phyloP scores from a whole-genome alignment of 2,113 vertebrate species.

The Vicugna pacos region DNA sequence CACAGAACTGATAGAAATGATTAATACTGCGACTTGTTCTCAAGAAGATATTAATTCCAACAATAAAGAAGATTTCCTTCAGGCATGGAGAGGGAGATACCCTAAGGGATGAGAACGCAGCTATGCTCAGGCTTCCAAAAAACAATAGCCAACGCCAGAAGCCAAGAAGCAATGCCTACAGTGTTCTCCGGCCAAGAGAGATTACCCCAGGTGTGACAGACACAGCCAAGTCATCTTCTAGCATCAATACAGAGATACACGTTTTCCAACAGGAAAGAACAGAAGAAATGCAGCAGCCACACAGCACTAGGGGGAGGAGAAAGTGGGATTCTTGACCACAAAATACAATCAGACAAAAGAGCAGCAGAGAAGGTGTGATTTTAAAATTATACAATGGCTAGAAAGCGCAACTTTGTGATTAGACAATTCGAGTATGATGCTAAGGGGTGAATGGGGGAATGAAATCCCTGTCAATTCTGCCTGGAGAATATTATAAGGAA shows the following conservation, averaged over 20 bases:
- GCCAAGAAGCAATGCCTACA: neutral
- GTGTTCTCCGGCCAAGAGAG: neutral
- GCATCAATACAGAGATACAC: neutral
- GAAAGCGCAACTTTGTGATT: neutral
- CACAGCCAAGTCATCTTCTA: neutral
- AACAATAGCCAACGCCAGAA: neutral
- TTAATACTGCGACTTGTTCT: neutral
- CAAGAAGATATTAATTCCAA: neutral
- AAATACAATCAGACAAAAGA: neutral
- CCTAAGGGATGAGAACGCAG: neutral
- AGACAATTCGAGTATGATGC: neutral
- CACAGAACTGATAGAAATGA: neutral
- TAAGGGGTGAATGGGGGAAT: neutral
- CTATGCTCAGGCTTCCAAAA: neutral
- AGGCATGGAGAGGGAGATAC: accelerated
- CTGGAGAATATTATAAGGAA: neutral
- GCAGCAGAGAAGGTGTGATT: neutral
- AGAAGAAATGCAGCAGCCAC: neutral
- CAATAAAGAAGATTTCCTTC: neutral
- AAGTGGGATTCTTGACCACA: neutral
- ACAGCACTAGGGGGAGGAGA: neutral
- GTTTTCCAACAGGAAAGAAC: neutral
- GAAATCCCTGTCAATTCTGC: neutral
- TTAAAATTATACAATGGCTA: neutral
- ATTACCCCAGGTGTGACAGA: neutral